Evolutionary conservation across 2,797 vertebrate species (phyloP).

Genomic region (Poecilia picta): DNA sequence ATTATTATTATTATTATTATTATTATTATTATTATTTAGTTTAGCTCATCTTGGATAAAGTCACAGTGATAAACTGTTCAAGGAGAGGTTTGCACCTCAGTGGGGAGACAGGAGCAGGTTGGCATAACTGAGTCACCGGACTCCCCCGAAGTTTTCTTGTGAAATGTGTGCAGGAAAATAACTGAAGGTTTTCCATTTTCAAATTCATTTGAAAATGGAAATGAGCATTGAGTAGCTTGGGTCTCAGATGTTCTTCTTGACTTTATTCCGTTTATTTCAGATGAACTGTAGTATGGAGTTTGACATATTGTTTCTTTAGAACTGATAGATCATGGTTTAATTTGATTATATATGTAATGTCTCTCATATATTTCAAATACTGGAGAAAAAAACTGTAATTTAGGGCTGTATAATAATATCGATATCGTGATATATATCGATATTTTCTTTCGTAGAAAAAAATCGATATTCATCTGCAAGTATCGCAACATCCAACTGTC

Average conservation of each 20-base stretch:
- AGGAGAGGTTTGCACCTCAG: constrained; percentile 15
- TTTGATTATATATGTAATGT: not conserved
- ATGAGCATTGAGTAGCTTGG: not conserved
- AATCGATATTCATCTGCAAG: no score
- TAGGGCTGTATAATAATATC: no score
- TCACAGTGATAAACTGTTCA: constrained; percentile 40
- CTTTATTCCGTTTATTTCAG: not conserved
- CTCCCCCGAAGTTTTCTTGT: not conserved
- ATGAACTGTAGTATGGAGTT: not conserved
- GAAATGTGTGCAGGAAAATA: constrained; percentile 14
- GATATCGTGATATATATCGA: no score
- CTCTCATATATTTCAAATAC: not conserved
- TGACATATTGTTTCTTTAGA: not conserved
- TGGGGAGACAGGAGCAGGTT: constrained; percentile 18
- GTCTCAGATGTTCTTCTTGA: not conserved
- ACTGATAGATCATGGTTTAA: not conserved
- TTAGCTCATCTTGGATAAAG: constrained; percentile 1
- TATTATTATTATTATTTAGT: no score
- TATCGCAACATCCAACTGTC: no score
- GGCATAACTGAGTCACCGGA: constrained; percentile 10
- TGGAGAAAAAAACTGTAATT: no score
- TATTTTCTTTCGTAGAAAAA: no score
- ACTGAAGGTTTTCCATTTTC: constrained; percentile 12
- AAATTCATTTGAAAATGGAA: not conserved
- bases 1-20: no score